phyloP scores from a whole-genome alignment of 2,113 vertebrate genomes.

The Panthera tigris region DNA sequence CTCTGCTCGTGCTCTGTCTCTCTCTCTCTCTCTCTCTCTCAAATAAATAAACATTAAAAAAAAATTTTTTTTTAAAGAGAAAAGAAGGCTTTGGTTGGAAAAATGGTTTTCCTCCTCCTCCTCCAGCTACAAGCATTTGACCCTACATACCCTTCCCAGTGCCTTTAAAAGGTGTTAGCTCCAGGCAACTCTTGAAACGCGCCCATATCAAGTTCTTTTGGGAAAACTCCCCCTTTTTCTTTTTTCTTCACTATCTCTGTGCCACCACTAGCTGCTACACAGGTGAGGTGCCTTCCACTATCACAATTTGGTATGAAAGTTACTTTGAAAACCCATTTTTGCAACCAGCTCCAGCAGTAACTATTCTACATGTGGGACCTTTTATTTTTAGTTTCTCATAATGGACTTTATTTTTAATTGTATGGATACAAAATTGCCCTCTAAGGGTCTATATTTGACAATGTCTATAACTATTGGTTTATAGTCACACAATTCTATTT shows the following conservation, averaged over 20 bases:
- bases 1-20: too few species aligned
- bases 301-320: neutral
- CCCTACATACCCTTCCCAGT: fast-evolving
- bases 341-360: neutral
- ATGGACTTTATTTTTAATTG: constrained; percentile 17
- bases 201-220: neutral
- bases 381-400: constrained; percentile 21
- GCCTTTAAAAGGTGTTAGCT: neutral
- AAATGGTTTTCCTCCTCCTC: neutral
- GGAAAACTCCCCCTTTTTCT: neutral
- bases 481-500: neutral
- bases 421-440: neutral
- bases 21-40: too few species aligned
- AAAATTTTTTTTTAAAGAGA: too few species aligned
- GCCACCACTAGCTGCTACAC: neutral
- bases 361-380: neutral
- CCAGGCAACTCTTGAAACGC: neutral
- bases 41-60: too few species aligned
- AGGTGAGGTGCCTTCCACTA: neutral
- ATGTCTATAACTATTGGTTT: neutral
- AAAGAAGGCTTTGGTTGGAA: neutral
- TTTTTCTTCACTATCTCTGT: neutral
- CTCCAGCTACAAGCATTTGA: neutral
- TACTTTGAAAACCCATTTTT: neutral
- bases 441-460: neutral